A percentile compares a stretch with the other conserved stretches of the same genome.
phyloP scores from a whole-genome alignment of 2,888 invertebrate genomes.

The Pseudanteris insignis region DNA sequence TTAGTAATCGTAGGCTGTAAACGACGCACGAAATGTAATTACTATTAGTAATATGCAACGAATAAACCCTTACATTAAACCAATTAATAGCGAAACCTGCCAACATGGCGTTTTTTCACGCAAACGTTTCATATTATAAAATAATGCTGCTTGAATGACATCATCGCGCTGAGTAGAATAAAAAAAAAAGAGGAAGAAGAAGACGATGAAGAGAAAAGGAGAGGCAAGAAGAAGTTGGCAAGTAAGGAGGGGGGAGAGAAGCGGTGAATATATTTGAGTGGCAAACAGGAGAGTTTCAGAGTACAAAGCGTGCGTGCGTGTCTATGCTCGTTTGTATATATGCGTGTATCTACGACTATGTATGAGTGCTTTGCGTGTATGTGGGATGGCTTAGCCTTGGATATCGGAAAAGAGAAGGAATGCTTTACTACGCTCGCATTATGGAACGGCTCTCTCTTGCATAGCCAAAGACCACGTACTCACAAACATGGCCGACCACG shows the following conservation, averaged over 20 bases:
- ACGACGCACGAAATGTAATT: no score
- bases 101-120: slow-evolving; percentile 36
- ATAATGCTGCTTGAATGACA: slow-evolving; percentile 44
- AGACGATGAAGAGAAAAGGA: slow-evolving; percentile 16
- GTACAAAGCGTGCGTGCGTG: slow-evolving; percentile 40
- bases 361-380: slow-evolving; percentile 14
- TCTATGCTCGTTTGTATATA: slow-evolving; percentile 3
- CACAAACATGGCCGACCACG: slow-evolving; percentile 35
- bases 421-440: slow-evolving; percentile 47
- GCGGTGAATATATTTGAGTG: slow-evolving; percentile 44
- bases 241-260: no score
- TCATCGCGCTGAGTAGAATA: slow-evolving; percentile 28
- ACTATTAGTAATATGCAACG: no score
- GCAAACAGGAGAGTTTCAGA: slow-evolving; percentile 40
- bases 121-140: slow-evolving; percentile 27
- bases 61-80: no score
- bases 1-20: no score
- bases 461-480: slow-evolving; percentile 38
- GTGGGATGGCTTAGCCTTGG: slow-evolving; percentile 53
- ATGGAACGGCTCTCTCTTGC: slow-evolving; percentile 35
- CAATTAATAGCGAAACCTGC: neutral
- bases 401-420: slow-evolving; percentile 46
- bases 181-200: slow-evolving; percentile 36
- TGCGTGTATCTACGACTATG: slow-evolving; percentile 15
- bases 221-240: slow-evolving; percentile 2